These are phyloP conservation scores for Percina caprodes DNA, from an alignment of 2,113 vertebrate species.

Conservation along the genomic window DNA sequence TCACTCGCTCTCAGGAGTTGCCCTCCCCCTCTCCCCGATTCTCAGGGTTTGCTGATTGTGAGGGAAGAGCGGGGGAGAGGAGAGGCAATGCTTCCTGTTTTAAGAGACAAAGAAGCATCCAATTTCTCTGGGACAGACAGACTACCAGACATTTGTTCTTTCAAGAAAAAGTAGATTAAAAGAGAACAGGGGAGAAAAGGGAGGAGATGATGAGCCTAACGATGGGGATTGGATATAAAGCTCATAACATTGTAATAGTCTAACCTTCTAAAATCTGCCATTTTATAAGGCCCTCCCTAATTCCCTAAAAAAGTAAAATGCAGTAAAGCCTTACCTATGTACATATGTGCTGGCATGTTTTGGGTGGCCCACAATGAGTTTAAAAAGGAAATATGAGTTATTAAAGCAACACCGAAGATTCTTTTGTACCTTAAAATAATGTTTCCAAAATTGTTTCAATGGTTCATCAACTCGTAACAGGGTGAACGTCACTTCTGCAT, in stretches of 20 bases:
- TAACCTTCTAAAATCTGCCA: not conserved
- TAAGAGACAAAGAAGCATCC: conserved; percentile 44
- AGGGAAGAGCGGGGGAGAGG: conserved; percentile 12
- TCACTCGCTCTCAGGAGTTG: conserved; percentile 59
- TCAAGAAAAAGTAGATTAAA: conserved; percentile 23
- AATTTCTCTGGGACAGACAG: conserved; percentile 38
- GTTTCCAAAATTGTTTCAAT: too few relatives aligned
- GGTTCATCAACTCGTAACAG: too few relatives aligned
- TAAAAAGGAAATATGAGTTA: conserved; percentile 28
- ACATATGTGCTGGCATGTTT: not conserved
- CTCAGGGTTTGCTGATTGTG: conserved; percentile 59
- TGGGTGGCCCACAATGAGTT: not conserved
- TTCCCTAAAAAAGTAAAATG: not conserved
- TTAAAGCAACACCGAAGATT: not conserved
- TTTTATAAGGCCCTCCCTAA: not conserved
- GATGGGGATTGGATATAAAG: not conserved
- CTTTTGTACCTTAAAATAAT: too few relatives aligned
- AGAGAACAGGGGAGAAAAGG: not conserved
- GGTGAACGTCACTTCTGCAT: too few relatives aligned
- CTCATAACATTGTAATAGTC: not conserved
- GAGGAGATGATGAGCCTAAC: conserved; percentile 12
- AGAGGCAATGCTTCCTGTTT: conserved; percentile 61
- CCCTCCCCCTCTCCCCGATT: conserved; percentile 32
- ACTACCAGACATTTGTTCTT: conserved; percentile 28
- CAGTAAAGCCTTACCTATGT: not conserved